Evolutionary conservation across 1,140 invertebrate genomes (phyloP).

Genomic region (Leptinotarsa undecemlineata): DNA sequence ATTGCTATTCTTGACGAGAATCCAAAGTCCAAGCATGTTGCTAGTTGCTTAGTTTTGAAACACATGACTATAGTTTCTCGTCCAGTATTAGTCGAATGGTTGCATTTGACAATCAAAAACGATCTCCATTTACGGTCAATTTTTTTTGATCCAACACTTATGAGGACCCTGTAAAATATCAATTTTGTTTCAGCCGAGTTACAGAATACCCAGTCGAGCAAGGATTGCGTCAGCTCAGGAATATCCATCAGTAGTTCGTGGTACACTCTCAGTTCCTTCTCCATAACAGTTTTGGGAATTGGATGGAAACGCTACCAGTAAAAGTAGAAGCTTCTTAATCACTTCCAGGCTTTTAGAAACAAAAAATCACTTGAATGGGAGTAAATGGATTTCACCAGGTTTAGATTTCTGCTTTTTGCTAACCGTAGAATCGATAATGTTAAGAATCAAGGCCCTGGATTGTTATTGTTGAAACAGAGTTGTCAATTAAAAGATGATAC

Average conservation of each 20-base stretch:
- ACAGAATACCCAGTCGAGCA: constrained; percentile 42
- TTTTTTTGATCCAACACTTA: too few species aligned
- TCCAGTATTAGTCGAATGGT: too few species aligned
- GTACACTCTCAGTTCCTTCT: constrained; percentile 13
- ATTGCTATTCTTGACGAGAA: too few species aligned
- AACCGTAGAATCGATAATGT: constrained; percentile 19
- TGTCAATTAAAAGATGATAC: background rate
- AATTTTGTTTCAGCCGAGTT: constrained; percentile 44
- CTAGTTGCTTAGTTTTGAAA: too few species aligned
- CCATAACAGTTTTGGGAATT: constrained; percentile 18
- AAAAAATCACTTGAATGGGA: constrained; percentile 21
- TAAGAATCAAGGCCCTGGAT: background rate
- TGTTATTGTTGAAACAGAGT: background rate
- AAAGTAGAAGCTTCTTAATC: constrained; percentile 17
- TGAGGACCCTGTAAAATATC: background rate
- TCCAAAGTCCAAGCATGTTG: too few species aligned
- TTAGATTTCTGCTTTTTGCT: constrained; percentile 29
- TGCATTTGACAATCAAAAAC: too few species aligned
- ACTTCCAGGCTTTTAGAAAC: constrained; percentile 16
- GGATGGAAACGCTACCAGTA: constrained; percentile 20
- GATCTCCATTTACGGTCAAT: too few species aligned
- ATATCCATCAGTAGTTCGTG: constrained; percentile 23
- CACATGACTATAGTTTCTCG: too few species aligned
- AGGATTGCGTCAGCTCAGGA: constrained; percentile 42
- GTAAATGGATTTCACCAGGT: constrained; percentile 18